Percentiles rank a stretch among this genome's conserved stretches.
Evolutionary conservation across 2,113 vertebrate genomes (phyloP).

Genomic region (Notarius lentiginosus): DNA sequence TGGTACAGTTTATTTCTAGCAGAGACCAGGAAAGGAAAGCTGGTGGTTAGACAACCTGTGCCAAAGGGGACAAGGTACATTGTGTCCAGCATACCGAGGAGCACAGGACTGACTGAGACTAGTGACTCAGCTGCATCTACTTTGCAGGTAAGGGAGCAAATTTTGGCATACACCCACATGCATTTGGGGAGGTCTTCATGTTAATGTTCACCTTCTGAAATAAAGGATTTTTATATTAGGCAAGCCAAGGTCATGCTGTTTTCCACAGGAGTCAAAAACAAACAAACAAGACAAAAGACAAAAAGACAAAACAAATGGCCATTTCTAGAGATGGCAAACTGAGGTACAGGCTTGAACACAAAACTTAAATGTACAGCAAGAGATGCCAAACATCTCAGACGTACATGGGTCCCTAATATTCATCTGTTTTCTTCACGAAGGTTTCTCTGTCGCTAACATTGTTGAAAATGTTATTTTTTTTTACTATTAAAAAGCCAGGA

Average conservation of each 20-base stretch:
- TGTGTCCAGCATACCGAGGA: conserved; percentile 6
- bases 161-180: neutral
- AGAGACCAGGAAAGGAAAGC: too few relatives aligned
- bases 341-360: too few relatives aligned
- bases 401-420: too few relatives aligned
- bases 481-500: too few relatives aligned
- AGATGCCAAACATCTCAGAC: too few relatives aligned
- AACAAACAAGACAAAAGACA: neutral
- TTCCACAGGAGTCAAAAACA: neutral
- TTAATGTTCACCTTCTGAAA: neutral
- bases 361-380: too few relatives aligned
- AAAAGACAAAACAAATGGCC: too few relatives aligned
- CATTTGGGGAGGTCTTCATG: neutral
- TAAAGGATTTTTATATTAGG: neutral
- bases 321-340: too few relatives aligned
- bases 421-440: too few relatives aligned
- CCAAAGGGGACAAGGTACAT: neutral
- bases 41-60: too few relatives aligned
- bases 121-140: conserved; percentile 12
- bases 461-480: too few relatives aligned
- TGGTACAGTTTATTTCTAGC: too few relatives aligned
- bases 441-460: neutral
- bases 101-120: conserved; percentile 34
- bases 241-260: neutral
- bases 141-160: conserved; percentile 20